Evolutionary conservation across 2,888 invertebrate species (phyloP).

Genomic region (Chloroclysta siterata): DNA sequence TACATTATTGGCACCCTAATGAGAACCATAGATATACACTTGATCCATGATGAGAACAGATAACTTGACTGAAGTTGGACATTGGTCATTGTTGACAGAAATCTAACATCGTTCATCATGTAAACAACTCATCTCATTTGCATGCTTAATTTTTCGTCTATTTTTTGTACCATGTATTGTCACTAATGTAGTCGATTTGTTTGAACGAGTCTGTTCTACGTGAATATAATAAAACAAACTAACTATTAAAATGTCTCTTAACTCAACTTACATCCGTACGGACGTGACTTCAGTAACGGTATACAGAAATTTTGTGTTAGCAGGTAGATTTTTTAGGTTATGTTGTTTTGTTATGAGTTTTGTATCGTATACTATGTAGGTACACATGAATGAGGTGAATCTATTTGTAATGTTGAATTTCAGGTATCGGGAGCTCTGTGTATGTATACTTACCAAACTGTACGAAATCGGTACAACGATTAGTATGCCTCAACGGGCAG

Average conservation of each 20-base stretch:
- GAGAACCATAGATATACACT: no score
- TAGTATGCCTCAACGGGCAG: slow-evolving; percentile 70
- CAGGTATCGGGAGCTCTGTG: slow-evolving; percentile 84
- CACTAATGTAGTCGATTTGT: no score
- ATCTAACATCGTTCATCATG: no score
- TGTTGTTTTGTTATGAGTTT: slow-evolving; percentile 18
- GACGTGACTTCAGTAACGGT: slow-evolving; percentile 83
- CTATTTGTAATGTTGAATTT: slow-evolving; percentile 43
- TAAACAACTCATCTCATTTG: no score
- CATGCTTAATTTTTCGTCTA: no score
- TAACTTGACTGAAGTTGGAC: no score
- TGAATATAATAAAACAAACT: background rate
- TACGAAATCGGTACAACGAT: slow-evolving; percentile 48
- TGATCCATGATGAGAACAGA: no score
- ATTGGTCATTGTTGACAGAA: no score
- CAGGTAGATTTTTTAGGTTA: slow-evolving; percentile 68
- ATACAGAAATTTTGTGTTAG: slow-evolving; percentile 63
- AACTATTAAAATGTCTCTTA: slow-evolving; percentile 14
- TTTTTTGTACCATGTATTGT: no score
- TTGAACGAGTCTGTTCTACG: no score
- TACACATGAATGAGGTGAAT: no score
- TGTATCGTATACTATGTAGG: background rate
- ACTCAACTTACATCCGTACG: slow-evolving; percentile 53
- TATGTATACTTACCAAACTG: slow-evolving; percentile 59
- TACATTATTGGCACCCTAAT: no score